These are phyloP conservation scores for Mastomys coucha DNA, from an alignment of 2,113 vertebrate species.

Conservation along the genomic window DNA sequence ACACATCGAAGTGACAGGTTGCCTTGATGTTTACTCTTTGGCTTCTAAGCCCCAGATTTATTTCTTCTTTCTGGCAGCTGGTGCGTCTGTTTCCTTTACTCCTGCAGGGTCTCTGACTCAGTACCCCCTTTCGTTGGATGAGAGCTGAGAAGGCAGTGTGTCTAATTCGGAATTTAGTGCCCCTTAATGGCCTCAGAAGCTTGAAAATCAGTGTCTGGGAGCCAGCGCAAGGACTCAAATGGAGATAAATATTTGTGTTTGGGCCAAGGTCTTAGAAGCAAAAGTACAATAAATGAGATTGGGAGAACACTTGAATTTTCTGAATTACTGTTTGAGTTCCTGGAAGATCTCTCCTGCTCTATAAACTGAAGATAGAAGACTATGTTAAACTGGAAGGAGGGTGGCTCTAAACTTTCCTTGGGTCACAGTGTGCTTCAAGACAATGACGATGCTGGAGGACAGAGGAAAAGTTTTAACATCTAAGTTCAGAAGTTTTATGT, in stretches of 20 bases:
- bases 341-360: background rate
- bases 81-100: conserved; percentile 60
- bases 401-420: background rate
- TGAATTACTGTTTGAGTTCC: conserved; percentile 10
- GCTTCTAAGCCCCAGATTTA: conserved; percentile 35
- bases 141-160: background rate
- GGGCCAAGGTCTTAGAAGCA: background rate
- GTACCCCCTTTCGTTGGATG: conserved; percentile 12
- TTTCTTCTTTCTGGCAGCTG: conserved; percentile 49
- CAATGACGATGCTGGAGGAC: background rate
- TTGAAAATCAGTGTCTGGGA: conserved; percentile 38
- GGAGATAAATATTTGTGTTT: conserved; percentile 44
- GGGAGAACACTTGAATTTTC: background rate
- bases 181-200: conserved; percentile 4
- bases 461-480: background rate
- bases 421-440: background rate
- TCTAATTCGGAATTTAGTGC: conserved; percentile 50
- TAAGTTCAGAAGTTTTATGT: background rate
- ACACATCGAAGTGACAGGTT: conserved; percentile 18
- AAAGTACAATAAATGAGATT: background rate
- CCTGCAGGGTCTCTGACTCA: background rate
- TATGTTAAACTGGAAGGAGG: background rate
- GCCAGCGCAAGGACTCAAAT: background rate
- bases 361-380: background rate
- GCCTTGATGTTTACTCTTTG: conserved; percentile 54